phyloP scores from a whole-genome alignment of 2,888 invertebrate species.

The Heliconius ethilla region DNA sequence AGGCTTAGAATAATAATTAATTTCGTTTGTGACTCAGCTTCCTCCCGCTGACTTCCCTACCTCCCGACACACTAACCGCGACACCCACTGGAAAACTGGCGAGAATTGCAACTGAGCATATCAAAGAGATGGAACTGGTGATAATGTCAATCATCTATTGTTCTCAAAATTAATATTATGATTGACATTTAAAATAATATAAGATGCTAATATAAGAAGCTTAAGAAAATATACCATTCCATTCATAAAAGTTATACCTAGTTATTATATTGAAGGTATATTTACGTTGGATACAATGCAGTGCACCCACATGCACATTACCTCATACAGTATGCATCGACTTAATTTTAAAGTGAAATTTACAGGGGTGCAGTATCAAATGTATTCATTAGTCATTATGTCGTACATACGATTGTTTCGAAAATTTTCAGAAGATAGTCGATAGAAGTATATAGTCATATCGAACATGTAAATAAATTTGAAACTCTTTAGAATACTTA shows the following conservation, averaged over 20 bases:
- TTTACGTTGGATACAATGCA: constrained; percentile 20
- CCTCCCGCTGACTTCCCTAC: constrained; percentile 50
- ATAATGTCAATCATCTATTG: constrained; percentile 70
- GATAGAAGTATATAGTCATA: constrained; percentile 55
- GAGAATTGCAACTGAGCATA: constrained; percentile 42
- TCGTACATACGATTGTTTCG: constrained; percentile 49
- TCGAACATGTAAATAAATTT: constrained; percentile 61
- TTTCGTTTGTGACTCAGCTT: constrained; percentile 63
- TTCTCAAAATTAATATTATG: constrained; percentile 59
- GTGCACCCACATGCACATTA: constrained; percentile 36
- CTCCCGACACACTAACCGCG: constrained; percentile 39
- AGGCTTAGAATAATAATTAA: constrained; percentile 51
- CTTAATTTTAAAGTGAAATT: constrained; percentile 46
- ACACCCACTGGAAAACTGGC: constrained; percentile 54
- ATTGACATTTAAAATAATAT: constrained; percentile 66
- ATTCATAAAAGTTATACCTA: constrained; percentile 22
- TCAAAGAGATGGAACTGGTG: constrained; percentile 55
- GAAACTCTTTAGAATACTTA: constrained; percentile 55
- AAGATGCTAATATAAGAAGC: constrained; percentile 10
- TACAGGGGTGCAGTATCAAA: constrained; percentile 39
- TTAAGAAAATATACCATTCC: constrained; percentile 34
- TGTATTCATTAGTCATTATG: constrained; percentile 50
- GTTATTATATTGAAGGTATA: constrained; percentile 22
- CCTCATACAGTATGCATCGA: constrained; percentile 20
- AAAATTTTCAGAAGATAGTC: constrained; percentile 51